Evolutionary conservation across 1,140 invertebrate genomes (phyloP), one percentile per base, ranked within the genome.

Genomic region (Acyrthosiphon pisum): DNA sequence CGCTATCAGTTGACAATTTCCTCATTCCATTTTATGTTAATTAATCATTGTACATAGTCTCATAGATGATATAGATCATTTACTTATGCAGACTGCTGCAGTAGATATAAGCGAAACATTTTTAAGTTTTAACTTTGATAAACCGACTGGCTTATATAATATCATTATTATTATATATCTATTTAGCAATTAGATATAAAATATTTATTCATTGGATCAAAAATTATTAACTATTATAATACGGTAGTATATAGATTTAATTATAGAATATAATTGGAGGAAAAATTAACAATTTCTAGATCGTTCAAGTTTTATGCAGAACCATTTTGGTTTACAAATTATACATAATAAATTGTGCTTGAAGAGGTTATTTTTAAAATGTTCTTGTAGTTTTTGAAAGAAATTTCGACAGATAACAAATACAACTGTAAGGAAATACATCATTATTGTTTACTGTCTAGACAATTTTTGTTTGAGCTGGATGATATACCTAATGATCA

Each of bases 1-100:
- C 20, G 53, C 22, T 89, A 53, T 53, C 48, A 35, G 48, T 89
- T n/a, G 46, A 88, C 86, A 35, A 56, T 89, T 89, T 89, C 87
- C 87, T 89, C 87, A 89, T 89, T 89, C 87, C 87, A 89, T 89
- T 89, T 89, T 37, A 37, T 89, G 23, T 35, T 89, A 4, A 18
- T 56, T 30, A n/a, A n/a, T 35, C 8, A 53, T 26, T 87, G 35
- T 30, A 41, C 30, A n/a, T 48, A 14, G 26, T 23, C n/a, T n/a
- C n/a, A n/a, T n/a, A n/a, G n/a, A n/a, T n/a, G n/a, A n/a, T n/a
- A n/a, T n/a, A n/a, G n/a, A n/a, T 6, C 37, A 50, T 88, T n/a
- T 50, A 53, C n/a, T 35, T 23, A 23, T 53, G 22, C 20, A 35
- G 18, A 41, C 20, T 22, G 7, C 9, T n/a, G 18, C 23, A 83